These are phyloP conservation scores for Xestobium rufovillosum DNA, from an alignment of 2,888 invertebrate genomes.

Conservation along the genomic window DNA sequence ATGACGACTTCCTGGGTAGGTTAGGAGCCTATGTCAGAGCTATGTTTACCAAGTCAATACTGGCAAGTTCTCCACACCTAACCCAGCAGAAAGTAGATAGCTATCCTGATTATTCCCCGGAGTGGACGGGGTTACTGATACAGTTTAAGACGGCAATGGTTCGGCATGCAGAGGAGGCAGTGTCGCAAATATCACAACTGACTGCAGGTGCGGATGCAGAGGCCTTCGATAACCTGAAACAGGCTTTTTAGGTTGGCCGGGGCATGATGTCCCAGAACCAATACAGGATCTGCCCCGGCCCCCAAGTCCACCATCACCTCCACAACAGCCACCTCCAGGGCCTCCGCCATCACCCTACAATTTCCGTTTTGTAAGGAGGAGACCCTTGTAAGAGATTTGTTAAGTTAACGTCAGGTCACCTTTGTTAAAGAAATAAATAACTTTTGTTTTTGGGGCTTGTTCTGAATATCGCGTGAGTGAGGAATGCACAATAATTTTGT, in stretches of 20 bases:
- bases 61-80: neutral
- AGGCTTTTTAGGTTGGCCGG: neutral
- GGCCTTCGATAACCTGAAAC: neutral
- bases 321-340: neutral
- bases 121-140: neutral
- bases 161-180: too few relatives aligned
- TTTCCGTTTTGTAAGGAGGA: too few relatives aligned
- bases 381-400: too few relatives aligned
- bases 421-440: too few relatives aligned
- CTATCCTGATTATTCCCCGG: neutral
- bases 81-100: neutral
- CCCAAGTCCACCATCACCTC: too few relatives aligned
- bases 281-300: too few relatives aligned
- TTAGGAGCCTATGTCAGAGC: neutral
- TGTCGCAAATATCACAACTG: too few relatives aligned
- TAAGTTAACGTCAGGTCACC: too few relatives aligned
- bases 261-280: too few relatives aligned
- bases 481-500: too few relatives aligned
- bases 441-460: too few relatives aligned
- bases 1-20: neutral
- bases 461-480: too few relatives aligned
- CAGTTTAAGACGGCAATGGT: neutral
- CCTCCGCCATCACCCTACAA: neutral
- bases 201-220: neutral
- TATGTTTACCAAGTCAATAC: neutral